Conservation (phyloP, 2,113 vertebrate genomes). For the Macquaria australasica region DNA sequence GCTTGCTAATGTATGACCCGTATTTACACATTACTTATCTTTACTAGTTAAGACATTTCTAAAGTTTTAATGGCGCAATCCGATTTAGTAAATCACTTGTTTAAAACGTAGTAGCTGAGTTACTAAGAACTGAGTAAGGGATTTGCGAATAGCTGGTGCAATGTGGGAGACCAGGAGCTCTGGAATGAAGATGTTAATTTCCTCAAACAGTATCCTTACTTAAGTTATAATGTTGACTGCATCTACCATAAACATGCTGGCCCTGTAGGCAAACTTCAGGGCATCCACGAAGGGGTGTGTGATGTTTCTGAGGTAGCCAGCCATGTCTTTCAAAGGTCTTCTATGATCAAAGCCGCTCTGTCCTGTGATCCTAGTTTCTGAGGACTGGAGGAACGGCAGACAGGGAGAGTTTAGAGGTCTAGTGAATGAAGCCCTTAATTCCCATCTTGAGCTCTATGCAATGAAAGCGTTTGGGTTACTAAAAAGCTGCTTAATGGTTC, state of each 20-base stretch:
- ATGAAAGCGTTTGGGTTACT: constrained; percentile 31
- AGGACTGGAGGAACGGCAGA: neutral
- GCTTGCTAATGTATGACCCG: too few species aligned
- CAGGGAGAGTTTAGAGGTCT: constrained; percentile 24
- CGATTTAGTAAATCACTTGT: neutral
- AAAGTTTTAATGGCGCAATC: neutral
- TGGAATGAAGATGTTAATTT: neutral
- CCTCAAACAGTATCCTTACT: neutral
- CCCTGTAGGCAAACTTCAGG: constrained; percentile 35
- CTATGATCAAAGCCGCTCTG: constrained; percentile 37
- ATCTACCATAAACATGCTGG: neutral
- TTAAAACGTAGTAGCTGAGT: neutral
- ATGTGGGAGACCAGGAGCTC: neutral
- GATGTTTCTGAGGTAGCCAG: constrained; percentile 10
- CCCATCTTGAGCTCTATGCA: constrained; percentile 23
- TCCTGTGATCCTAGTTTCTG: constrained; percentile 27
- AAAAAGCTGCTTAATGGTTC: constrained; percentile 28
- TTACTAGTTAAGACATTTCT: neutral
- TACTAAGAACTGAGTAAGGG: too few species aligned
- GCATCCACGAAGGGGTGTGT: constrained; percentile 5
- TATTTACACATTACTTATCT: neutral
- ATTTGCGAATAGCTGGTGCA: neutral
- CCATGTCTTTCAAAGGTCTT: constrained; percentile 14
- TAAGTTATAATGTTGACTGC: neutral
- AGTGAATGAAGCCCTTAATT: constrained; percentile 14